phyloP scores from a whole-genome alignment of 2,113 vertebrate species.

The Strix aluco region DNA sequence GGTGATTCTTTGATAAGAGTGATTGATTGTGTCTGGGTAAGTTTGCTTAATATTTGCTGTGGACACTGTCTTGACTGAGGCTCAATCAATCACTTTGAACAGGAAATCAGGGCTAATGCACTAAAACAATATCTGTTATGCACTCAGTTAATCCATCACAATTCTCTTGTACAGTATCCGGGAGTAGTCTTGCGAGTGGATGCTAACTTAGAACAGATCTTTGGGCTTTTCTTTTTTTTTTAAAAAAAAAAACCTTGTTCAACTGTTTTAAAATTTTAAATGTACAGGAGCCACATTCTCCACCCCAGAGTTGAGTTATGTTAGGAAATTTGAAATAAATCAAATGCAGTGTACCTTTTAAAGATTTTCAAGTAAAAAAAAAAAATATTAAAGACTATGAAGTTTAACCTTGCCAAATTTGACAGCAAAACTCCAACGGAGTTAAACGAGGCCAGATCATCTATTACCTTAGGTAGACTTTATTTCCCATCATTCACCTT shows the following conservation, averaged over 20 bases:
- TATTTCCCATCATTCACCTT: neutral
- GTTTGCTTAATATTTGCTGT: constrained; percentile 66
- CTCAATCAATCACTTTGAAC: constrained; percentile 66
- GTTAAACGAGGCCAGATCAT: neutral
- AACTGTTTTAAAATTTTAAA: neutral
- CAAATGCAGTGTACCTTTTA: neutral
- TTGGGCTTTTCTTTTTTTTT: neutral
- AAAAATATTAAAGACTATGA: neutral
- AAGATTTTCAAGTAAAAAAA: neutral
- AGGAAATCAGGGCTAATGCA: constrained; percentile 74
- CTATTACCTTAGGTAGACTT: neutral
- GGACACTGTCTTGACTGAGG: constrained; percentile 50
- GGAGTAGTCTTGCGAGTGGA: neutral
- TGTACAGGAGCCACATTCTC: neutral
- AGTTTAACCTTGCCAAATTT: neutral
- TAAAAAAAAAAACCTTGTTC: neutral
- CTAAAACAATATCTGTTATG: constrained; percentile 64
- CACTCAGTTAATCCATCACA: constrained; percentile 65
- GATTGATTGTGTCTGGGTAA: constrained; percentile 63
- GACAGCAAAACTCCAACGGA: neutral
- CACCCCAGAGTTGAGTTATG: neutral
- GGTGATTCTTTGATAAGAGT: constrained; percentile 50
- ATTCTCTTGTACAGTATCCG: constrained; percentile 2
- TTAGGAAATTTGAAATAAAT: neutral
- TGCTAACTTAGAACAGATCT: neutral